Percentiles rank a stretch among this genome's conserved stretches.
Conservation (phyloP, 2,797 vertebrate genomes). For the Sebastolobus altivelis region DNA sequence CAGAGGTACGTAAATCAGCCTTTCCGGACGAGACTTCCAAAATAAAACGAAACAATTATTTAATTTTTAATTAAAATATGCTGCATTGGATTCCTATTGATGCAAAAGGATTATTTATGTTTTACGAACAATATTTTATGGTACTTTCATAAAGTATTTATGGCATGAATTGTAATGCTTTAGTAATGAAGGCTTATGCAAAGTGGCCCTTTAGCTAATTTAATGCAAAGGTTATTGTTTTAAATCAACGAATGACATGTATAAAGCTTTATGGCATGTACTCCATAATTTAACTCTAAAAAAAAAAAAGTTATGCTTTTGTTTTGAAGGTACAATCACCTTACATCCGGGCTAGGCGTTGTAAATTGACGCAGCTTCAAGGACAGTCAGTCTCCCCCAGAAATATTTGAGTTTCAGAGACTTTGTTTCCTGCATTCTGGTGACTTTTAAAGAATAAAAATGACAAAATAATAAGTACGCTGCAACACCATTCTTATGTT, state of each 20-base stretch:
- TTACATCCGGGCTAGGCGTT: not conserved
- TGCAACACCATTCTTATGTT: too few species aligned
- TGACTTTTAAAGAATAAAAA: too few species aligned
- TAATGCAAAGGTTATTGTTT: not conserved
- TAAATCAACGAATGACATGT: too few species aligned
- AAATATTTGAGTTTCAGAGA: too few species aligned
- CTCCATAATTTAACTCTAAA: not conserved
- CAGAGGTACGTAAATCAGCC: accelerated
- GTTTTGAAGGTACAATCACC: slow-evolving; percentile 14
- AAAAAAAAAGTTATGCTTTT: not conserved
- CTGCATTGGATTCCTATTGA: not conserved
- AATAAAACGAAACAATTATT: slow-evolving; percentile 35
- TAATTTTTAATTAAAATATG: not conserved
- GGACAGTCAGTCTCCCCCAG: not conserved
- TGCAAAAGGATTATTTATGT: not conserved
- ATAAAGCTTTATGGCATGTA: not conserved
- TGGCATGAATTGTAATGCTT: not conserved
- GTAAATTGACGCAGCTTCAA: not conserved
- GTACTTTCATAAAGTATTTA: accelerated
- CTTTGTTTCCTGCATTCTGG: too few species aligned
- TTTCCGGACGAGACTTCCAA: slow-evolving; percentile 52
- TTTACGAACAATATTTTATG: accelerated
- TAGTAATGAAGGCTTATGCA: too few species aligned
- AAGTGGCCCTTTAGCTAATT: not conserved
- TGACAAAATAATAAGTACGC: too few species aligned